Evolutionary conservation across 2,113 vertebrate genomes (phyloP).

Genomic region (Scophthalmus maximus): DNA sequence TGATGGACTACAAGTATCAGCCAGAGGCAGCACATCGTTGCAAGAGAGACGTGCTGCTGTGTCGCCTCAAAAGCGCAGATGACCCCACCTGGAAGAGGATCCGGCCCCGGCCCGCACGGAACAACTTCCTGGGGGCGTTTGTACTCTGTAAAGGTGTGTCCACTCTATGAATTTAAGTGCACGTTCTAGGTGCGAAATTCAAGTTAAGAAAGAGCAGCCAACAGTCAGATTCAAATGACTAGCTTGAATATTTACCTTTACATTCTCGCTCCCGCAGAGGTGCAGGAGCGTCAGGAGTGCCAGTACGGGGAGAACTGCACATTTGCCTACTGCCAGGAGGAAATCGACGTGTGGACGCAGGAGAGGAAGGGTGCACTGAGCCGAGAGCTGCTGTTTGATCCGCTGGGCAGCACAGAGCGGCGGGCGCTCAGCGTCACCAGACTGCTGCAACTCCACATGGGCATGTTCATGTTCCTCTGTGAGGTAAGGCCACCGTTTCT

Average conservation of each 20-base stretch:
- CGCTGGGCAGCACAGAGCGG: slow-evolving; percentile 91
- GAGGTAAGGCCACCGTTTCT: slow-evolving; percentile 84
- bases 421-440: slow-evolving; percentile 94
- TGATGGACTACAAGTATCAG: slow-evolving; percentile 94
- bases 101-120: slow-evolving; percentile 92
- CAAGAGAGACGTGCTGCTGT: slow-evolving; percentile 92
- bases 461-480: slow-evolving; percentile 99
- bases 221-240: not conserved
- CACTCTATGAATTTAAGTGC: not conserved
- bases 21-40: slow-evolving; percentile 96
- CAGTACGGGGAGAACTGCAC: slow-evolving; percentile 99
- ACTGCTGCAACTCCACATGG: slow-evolving; percentile 97
- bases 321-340: slow-evolving; percentile 99
- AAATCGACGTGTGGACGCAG: slow-evolving; percentile 99
- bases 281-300: slow-evolving; percentile 98
- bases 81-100: slow-evolving; percentile 96
- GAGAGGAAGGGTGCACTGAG: slow-evolving; percentile 97
- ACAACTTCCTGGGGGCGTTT: slow-evolving; percentile 96
- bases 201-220: not conserved
- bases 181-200: not conserved
- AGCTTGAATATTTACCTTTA: not conserved
- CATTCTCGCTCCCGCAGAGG: slow-evolving; percentile 84
- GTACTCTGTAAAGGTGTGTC: slow-evolving; percentile 95
- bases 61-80: slow-evolving; percentile 88
- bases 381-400: slow-evolving; percentile 96